phyloP scores from a whole-genome alignment of 2,888 invertebrate species.

The Macrosoma leucophasiata region DNA sequence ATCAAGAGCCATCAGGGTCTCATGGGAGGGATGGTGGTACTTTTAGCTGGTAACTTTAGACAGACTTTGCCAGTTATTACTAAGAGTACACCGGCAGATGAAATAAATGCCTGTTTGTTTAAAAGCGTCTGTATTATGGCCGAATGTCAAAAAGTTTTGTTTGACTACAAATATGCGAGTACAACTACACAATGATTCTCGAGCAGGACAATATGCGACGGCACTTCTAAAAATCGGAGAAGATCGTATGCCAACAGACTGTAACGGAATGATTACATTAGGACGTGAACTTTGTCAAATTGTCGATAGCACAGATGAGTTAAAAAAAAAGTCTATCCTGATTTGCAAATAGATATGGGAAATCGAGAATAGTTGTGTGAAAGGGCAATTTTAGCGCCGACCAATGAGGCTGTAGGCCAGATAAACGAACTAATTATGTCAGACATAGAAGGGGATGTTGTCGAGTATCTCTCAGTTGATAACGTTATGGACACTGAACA shows the following conservation, averaged over 20 bases:
- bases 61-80: constrained; percentile 25
- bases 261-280: constrained; percentile 24
- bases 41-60: constrained; percentile 26
- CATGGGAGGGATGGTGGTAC: constrained; percentile 25
- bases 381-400: constrained; percentile 28
- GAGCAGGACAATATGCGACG: constrained; percentile 22
- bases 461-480: constrained; percentile 25
- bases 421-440: constrained; percentile 22
- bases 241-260: constrained; percentile 24
- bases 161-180: constrained; percentile 28
- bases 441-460: constrained; percentile 25
- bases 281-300: constrained; percentile 22
- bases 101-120: constrained; percentile 19
- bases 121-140: constrained; percentile 27
- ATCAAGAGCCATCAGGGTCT: constrained; percentile 18
- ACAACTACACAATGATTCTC: constrained; percentile 24
- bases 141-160: constrained; percentile 23
- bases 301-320: constrained; percentile 20
- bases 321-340: constrained; percentile 22
- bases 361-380: constrained; percentile 21
- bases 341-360: constrained; percentile 24
- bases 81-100: constrained; percentile 24
- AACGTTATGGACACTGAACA: constrained; percentile 25
- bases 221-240: constrained; percentile 24
- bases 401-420: constrained; percentile 23